Base-by-base conservation (phyloP, 2,113 vertebrate species). In the Salvelinus alpinus region DNA sequence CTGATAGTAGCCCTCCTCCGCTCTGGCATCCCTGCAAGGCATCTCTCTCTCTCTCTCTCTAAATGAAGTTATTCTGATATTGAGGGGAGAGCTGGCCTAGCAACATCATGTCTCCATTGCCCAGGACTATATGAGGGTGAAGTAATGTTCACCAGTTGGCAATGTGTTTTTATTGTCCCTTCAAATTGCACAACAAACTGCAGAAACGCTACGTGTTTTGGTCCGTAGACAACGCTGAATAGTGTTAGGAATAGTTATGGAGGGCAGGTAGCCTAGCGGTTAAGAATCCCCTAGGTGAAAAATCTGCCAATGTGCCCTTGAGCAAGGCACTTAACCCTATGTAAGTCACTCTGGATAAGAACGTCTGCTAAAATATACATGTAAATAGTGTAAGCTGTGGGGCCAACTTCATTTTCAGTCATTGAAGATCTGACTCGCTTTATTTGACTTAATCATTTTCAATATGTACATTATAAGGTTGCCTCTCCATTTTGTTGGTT, bases 101-200 rank as follows among this genome's bases (percentile, higher is more conserved):
- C 73, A 74, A 67, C 73, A 66, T 38, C 73, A 74, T 74, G 73
- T 48, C 24, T 74, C 8, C 18, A 64, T 74, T 74, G 71, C 65
- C 71, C 54, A 38, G 59, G 54, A 71, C 65, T 59, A 80, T 48
- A 68, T 34, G 9, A 66, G 59, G 70, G 54, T n/a, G 18, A 64
- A 54, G 34, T 44, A 44, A 44, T 44, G 38, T 20, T 20, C 20
- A 47, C 27, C 29, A 57, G 22, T 27, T 66, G 59, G 59, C 14
- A 11, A 62, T 47, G 57, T 59, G 24, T 51, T 71, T 79, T 64
- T 24, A 71, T 62, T 77, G 51, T 73, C 73, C 54, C 16, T 22
- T 16, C 24, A 22, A 44, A 78, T 70, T 77, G 47, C 38, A 70
- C 44, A 12, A 25, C 11, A 11, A 64, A 64, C 20, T 64, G 20